Base-by-base conservation (phyloP, 2,113 vertebrate species). In the Brachionichthys hirsutus region DNA sequence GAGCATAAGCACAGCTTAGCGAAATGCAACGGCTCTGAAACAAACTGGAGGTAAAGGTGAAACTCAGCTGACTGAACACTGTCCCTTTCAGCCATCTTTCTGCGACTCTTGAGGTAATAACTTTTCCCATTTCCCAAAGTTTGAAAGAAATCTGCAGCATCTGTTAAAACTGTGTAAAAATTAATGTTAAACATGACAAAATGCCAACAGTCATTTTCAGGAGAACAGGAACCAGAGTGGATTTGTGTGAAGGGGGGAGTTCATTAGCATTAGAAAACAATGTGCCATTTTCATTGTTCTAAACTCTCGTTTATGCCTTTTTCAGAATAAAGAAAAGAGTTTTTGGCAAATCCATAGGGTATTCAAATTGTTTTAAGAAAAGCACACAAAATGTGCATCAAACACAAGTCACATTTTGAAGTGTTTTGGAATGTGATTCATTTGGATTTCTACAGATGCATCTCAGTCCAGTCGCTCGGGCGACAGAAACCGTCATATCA, bases 221-320 rank as follows among this genome's bases (percentile, higher is more conserved):
- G 52, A 58, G 38, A 17, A 30, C 3, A 1, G 53, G 54, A 63
- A 66, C 55, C 46, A 10, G 7, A 49, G 22, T 44, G 1, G 53
- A 68, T 56, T 65, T 46, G 48, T 45, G 40, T 41, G 62, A 56
- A 38, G 55, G 59, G 34, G 61, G 15, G 69, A 69, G 70, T 71
- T 77, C 70, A 62, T 59, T 51, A 43, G 48, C 51, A 35, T 78
- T n/a, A n/a, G n/a, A n/a, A n/a, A n/a, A n/a, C n/a, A n/a, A n/a
- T 42, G 70, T 70, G 81, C 73, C 83, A 63, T 60, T 79, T 67
- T 71, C 64, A 62, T 64, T 75, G 77, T 75, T 79, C 75, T 35
- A 52, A 9, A 62, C 53, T 57, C n/a, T n/a, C n/a, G n/a, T n/a
- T n/a, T n/a, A n/a, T n/a, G n/a, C n/a, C n/a, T n/a, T n/a, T n/a